Base-by-base conservation (phyloP, 2,113 vertebrate genomes). In the Acanthochromis polyacanthus region DNA sequence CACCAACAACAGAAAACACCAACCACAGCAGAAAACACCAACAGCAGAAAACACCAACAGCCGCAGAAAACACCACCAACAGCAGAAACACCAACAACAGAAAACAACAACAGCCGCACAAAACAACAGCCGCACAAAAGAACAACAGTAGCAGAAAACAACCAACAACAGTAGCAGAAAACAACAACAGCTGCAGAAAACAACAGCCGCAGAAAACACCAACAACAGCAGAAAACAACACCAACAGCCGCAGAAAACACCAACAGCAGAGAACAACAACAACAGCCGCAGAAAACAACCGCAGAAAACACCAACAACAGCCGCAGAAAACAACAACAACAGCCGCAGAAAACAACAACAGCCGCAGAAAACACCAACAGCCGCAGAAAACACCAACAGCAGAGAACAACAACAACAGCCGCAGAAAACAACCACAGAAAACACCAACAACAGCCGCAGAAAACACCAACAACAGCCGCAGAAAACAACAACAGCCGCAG, bases 401-500 rank as follows among this genome's bases (percentile, higher is more conserved):
- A n/a, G n/a, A n/a, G n/a, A n/a, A n/a, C n/a, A n/a, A n/a, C n/a
- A n/a, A n/a, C n/a, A n/a, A n/a, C n/a, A n/a, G n/a, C n/a, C n/a
- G n/a, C n/a, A n/a, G n/a, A n/a, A n/a, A 78, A 20, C 50, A 68
- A 57, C 38, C 55, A 16, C 51, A 61, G 52, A 22, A 50, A 55
- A 58, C 43, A 65, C 14, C 40, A 43, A 43, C 67, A 78, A 20
- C 50, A 68, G 60, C 38, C 55, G 19, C 51, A 61, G 52, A 22
- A 50, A 55, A 58, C 43, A 65, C 14, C 40, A 43, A 43, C n/a
- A n/a, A n/a, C n/a, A n/a, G n/a, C n/a, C n/a, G n/a, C n/a, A n/a
- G n/a, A n/a, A n/a, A n/a, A n/a, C n/a, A n/a, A n/a, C 67, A 78
- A 20, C 50, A 68, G 60, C 38, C 55, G 19, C 51, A 61, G 52